These are phyloP conservation scores for Aix galericulata DNA, from an alignment of 2,113 vertebrate species.

Conservation along the genomic window DNA sequence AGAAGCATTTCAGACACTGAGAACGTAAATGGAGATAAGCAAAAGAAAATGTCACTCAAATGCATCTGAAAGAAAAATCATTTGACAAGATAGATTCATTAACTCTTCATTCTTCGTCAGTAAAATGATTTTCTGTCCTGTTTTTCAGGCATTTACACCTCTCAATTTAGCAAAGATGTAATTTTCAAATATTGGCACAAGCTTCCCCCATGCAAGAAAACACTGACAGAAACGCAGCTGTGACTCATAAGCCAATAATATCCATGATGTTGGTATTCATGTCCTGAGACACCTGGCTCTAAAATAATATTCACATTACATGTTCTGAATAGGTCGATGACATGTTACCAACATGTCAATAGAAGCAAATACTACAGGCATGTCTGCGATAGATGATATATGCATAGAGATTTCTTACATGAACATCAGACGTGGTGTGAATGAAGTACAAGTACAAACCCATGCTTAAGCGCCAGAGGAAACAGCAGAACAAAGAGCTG, in stretches of 20 bases:
- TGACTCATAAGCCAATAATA: background rate
- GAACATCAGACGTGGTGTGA: background rate
- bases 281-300: background rate
- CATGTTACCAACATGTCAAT: background rate
- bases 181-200: background rate
- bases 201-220: background rate
- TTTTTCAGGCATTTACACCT: background rate
- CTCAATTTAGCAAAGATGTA: background rate
- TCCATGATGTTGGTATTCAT: background rate
- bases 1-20: background rate
- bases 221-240: background rate
- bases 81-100: constrained; percentile 35
- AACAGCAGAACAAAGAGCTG: background rate
- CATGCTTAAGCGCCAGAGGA: background rate
- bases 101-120: background rate
- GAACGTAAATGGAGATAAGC: background rate
- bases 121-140: background rate
- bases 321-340: background rate
- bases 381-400: background rate
- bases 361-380: background rate
- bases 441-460: background rate
- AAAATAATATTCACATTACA: background rate
- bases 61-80: background rate
- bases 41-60: background rate
- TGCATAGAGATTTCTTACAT: background rate